These are phyloP conservation scores for Ramphastos sulfuratus DNA, from an alignment of 2,113 vertebrate species.

Conservation along the genomic window DNA sequence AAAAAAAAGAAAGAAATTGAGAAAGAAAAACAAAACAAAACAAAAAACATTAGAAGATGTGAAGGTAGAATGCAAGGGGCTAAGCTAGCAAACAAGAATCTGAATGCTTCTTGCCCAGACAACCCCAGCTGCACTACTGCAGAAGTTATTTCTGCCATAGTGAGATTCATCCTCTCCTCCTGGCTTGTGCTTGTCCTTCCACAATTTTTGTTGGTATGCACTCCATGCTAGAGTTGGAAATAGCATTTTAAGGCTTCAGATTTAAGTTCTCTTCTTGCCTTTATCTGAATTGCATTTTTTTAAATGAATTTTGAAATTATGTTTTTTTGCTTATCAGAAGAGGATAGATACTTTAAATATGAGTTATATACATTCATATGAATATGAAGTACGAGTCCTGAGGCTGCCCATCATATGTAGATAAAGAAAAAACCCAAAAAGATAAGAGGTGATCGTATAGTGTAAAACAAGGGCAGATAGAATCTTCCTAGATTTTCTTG, in stretches of 20 bases:
- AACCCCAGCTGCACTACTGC: neutral
- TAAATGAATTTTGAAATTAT: too few relatives aligned
- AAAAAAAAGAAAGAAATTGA: neutral
- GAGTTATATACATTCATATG: neutral
- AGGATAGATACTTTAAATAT: neutral
- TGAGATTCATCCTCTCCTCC: neutral
- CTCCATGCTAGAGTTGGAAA: neutral
- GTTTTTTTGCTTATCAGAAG: neutral
- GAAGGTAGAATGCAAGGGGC: neutral
- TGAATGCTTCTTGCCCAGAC: neutral
- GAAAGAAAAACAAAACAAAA: too few relatives aligned
- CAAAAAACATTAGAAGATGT: neutral
- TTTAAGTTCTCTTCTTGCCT: neutral
- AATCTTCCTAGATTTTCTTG: neutral
- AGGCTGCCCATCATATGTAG: neutral
- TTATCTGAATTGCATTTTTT: neutral
- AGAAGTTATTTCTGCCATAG: neutral
- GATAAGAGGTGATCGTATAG: neutral
- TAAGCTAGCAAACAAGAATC: neutral
- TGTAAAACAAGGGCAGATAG: neutral
- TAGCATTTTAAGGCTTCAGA: neutral
- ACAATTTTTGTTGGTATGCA: neutral
- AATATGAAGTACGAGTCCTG: neutral
- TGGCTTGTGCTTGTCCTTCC: neutral
- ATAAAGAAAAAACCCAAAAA: neutral